Evolutionary conservation across 2,888 invertebrate genomes (phyloP), one percentile per base, ranked within the genome.

Genomic region (Anarsia innoxiella): DNA sequence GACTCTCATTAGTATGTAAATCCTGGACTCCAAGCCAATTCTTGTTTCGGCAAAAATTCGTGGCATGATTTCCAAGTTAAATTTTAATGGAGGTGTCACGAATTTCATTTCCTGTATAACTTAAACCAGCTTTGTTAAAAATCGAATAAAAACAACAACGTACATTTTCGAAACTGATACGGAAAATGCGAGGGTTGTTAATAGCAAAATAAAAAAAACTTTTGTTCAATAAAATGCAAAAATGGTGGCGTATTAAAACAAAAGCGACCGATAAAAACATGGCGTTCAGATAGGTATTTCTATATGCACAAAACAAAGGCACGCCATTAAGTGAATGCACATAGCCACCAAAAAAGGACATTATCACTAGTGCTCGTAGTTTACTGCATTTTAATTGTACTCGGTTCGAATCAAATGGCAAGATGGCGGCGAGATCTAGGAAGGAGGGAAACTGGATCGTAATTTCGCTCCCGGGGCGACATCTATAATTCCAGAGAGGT

Each of bases 401-500:
- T 42, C 47, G 53, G 51, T 51, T 55, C 47, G 66, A 73, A 72
- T 73, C 66, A 66, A 73, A 74, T 58, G 45, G 42, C 71, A 80
- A 80, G 67, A 80, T 82, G 80, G 78, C 79, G 62, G 63, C 59
- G 52, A 42, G 19, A 19, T 8, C 8, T 19, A 19, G 19, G 19
- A 8, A 19, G 4, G 4, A 8, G 8, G 4, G 8, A 19, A 5
- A 19, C 19, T 19, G 19, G 41, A 33, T 59, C 65, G 73, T 73
- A 75, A 79, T 74, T 75, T 69, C 66, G 67, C 69, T 66, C 72
- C 63, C 60, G 48, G 61, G 59, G 78, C 69, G 76, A 80, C 80
- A 77, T 82, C 79, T 78, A 83, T 80, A 79, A 82, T 80, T 79
- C 78, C 69, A 51, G 58, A 51, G 66, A 66, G 75, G 74, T 66